phyloP scores from a whole-genome alignment of 2,888 invertebrate species.

The Mesorhabditis spiculigera region DNA sequence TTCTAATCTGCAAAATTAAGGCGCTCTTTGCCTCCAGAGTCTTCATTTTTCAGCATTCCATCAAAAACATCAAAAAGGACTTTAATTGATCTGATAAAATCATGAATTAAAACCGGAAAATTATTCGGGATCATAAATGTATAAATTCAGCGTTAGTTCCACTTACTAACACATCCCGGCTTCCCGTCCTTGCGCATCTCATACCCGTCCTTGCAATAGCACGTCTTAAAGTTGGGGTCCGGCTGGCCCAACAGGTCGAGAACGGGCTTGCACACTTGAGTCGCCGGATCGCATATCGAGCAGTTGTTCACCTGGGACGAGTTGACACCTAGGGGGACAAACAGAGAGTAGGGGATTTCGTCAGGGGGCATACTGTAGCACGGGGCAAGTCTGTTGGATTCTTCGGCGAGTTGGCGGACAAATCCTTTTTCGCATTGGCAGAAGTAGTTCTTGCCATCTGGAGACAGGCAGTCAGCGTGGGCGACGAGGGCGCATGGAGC shows the following conservation, averaged over 20 bases:
- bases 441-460: background rate
- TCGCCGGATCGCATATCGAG: constrained; percentile 5
- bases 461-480: background rate
- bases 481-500: background rate
- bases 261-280: background rate
- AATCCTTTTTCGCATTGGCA: background rate
- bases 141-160: background rate
- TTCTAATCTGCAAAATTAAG: no score
- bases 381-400: background rate
- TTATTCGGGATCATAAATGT: background rate
- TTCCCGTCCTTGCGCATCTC: constrained; percentile 1
- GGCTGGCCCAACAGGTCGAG: constrained; percentile 3
- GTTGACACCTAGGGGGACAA: constrained; percentile 1
- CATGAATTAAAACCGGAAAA: no score
- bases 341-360: background rate
- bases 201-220: constrained; percentile 1
- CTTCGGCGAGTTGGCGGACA: background rate
- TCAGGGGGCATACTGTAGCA: background rate
- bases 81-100: no score
- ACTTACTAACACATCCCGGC: background rate
- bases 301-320: background rate
- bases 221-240: background rate
- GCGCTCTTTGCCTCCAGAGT: no score
- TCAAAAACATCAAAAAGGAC: no score
- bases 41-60: no score